phyloP scores from a whole-genome alignment of 2,888 invertebrate genomes.

The Campaea margaritaria region DNA sequence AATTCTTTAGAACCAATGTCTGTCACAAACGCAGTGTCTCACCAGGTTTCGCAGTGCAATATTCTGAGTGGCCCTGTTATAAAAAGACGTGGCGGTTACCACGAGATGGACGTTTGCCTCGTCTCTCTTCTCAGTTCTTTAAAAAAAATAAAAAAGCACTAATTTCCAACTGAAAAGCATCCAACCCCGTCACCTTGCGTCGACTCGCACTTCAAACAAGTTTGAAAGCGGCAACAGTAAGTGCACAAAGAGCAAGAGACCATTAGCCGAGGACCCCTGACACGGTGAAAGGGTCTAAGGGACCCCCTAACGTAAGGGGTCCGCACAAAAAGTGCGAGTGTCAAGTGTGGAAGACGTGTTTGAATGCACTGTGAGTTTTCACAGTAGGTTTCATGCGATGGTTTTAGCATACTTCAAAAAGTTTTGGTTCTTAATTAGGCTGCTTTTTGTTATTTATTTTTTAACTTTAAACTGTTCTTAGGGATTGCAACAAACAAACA shows the following conservation, averaged over 20 bases:
- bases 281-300: slow-evolving; percentile 54
- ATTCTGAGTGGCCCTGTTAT: too few relatives aligned
- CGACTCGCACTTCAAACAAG: slow-evolving; percentile 16
- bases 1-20: too few relatives aligned
- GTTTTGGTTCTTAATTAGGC: too few relatives aligned
- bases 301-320: slow-evolving; percentile 20
- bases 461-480: too few relatives aligned
- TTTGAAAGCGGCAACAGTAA: slow-evolving; percentile 56
- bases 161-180: background rate
- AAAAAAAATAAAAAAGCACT: too few relatives aligned
- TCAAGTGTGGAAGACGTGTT: slow-evolving; percentile 15
- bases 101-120: too few relatives aligned
- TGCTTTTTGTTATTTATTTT: too few relatives aligned
- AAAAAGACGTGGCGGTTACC: too few relatives aligned
- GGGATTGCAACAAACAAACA: too few relatives aligned
- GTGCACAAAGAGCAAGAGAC: slow-evolving; percentile 55
- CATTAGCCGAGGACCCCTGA: slow-evolving; percentile 66
- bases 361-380: slow-evolving; percentile 5
- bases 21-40: too few relatives aligned
- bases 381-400: background rate
- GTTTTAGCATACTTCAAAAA: background rate
- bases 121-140: too few relatives aligned
- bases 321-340: slow-evolving; percentile 16
- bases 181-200: slow-evolving; percentile 9
- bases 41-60: too few relatives aligned